Evolutionary conservation across 2,888 invertebrate species (phyloP).

Genomic region (Rugalucina vietnamica): DNA sequence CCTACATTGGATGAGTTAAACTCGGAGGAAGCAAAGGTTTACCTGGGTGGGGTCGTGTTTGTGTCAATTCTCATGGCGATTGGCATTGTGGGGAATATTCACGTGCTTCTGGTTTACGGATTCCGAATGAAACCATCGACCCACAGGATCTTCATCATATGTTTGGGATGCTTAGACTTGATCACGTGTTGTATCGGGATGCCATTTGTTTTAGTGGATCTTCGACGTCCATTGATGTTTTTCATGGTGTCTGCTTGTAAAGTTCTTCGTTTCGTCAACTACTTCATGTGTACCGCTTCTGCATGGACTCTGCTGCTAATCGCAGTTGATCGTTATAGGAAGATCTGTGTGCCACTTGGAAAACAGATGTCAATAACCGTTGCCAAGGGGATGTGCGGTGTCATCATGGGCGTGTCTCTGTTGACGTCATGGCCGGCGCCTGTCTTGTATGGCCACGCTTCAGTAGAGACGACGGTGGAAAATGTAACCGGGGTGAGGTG

Average conservation of each 20-base stretch:
- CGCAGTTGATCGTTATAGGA: slow-evolving; percentile 66
- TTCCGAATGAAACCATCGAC: slow-evolving; percentile 59
- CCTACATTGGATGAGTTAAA: slow-evolving; percentile 34
- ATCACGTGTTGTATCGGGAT: slow-evolving; percentile 58
- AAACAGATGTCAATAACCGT: slow-evolving; percentile 61
- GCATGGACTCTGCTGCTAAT: slow-evolving; percentile 48
- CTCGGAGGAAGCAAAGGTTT: slow-evolving; percentile 43
- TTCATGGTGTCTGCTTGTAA: slow-evolving; percentile 50
- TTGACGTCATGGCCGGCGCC: slow-evolving; percentile 66
- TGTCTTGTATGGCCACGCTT: slow-evolving; percentile 67
- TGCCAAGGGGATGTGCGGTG: slow-evolving; percentile 50
- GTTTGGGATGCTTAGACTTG: slow-evolving; percentile 53
- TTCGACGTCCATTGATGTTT: slow-evolving; percentile 57
- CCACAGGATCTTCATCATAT: slow-evolving; percentile 57
- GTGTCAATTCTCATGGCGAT: slow-evolving; percentile 54
- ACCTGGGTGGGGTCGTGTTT: slow-evolving; percentile 59
- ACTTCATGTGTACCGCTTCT: slow-evolving; percentile 50
- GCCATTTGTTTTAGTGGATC: slow-evolving; percentile 62
- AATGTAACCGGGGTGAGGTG: slow-evolving; percentile 67
- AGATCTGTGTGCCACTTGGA: slow-evolving; percentile 70
- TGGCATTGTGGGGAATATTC: slow-evolving; percentile 61
- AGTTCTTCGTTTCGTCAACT: slow-evolving; percentile 56
- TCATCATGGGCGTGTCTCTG: slow-evolving; percentile 47
- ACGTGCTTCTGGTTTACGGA: slow-evolving; percentile 57
- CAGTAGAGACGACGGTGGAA: slow-evolving; percentile 50